Conservation (phyloP, 23 tunicate species). For the Trididemnum nubilum region DNA sequence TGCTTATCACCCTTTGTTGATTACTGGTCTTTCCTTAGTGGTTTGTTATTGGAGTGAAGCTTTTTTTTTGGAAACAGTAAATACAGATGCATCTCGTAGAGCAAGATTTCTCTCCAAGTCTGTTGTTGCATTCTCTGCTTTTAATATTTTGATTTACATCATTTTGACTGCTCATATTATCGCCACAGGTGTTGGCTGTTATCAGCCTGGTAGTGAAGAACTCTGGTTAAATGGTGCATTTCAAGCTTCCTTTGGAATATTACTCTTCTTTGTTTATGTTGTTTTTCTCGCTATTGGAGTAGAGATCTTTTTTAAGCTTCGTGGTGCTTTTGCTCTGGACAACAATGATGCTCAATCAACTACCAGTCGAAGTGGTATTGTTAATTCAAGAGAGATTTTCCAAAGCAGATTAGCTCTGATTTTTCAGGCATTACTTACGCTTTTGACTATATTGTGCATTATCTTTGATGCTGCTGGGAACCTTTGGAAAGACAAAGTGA, state of each 20-base stretch:
- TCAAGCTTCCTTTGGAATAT: constrained; percentile 78
- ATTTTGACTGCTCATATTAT: constrained; percentile 67
- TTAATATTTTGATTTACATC: constrained; percentile 66
- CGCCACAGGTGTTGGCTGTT: constrained; percentile 58
- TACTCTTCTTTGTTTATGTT: constrained; percentile 75
- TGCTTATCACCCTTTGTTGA: constrained; percentile 79
- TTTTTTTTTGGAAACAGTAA: constrained; percentile 75
- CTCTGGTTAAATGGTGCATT: constrained; percentile 77
- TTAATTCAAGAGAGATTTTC: constrained; percentile 55
- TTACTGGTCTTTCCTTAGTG: constrained; percentile 84
- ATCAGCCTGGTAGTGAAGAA: constrained; percentile 27
- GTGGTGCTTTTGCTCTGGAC: constrained; percentile 65
- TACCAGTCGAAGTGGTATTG: constrained; percentile 26
- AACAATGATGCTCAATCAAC: constrained; percentile 22
- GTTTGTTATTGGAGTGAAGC: constrained; percentile 98
- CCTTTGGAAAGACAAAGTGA: constrained; percentile 74
- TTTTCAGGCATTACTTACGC: constrained; percentile 78
- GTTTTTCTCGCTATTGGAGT: constrained; percentile 87
- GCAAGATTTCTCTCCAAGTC: constrained; percentile 91
- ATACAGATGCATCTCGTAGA: constrained; percentile 64
- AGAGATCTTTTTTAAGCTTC: constrained; percentile 90
- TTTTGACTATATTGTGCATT: constrained; percentile 73
- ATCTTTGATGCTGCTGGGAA: constrained; percentile 77
- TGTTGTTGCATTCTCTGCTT: constrained; percentile 69
- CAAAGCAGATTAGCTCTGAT: constrained; percentile 75